These are phyloP conservation scores for Caenorhabditis elegans DNA, from an alignment of 1,140 invertebrate species.

Conservation along the genomic window WBcel235 BX284604.4:14166001-14166500, in stretches of 20 bases:
- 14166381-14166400: neutral
- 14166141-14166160: neutral
- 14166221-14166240: neutral
- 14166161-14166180: neutral
- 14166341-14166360: neutral
- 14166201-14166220: neutral
- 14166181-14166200: neutral
- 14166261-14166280: neutral
- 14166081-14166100: no score
- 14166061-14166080: no score
- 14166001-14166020: no score
- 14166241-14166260: neutral
- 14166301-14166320: neutral
- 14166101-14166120: neutral
- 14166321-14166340: neutral
- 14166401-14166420: neutral
- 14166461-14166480: no score
- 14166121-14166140: neutral
- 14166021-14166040: no score
- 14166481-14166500: no score
- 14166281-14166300: constrained; percentile 10
- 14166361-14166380: neutral
- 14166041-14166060: no score
- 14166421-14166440: neutral
- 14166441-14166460: no score